A percentile compares a stretch with the other conserved stretches of the same genome.
Conservation (phyloP, 2,888 invertebrate species). For the Torymus tubicola region DNA sequence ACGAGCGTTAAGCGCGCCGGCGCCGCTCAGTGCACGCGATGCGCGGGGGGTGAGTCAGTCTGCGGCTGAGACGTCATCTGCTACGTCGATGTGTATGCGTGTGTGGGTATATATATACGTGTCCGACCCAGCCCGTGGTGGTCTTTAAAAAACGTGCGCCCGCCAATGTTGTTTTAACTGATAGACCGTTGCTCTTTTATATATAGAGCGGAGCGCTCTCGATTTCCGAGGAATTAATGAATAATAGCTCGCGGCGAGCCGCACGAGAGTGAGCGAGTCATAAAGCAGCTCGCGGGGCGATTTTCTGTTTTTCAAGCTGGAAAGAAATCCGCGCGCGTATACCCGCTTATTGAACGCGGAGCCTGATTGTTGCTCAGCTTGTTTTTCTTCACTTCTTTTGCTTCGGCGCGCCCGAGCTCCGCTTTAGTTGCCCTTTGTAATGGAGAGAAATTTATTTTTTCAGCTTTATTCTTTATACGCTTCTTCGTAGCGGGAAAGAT, state of each 20-base stretch:
- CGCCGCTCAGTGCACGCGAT: background rate
- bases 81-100: background rate
- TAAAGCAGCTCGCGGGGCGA: slow-evolving; percentile 43
- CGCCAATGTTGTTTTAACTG: slow-evolving; percentile 54
- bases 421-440: no score
- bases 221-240: slow-evolving; percentile 54
- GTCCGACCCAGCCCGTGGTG: background rate
- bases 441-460: no score
- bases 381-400: background rate
- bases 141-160: slow-evolving; percentile 24
- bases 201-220: background rate
- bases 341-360: background rate
- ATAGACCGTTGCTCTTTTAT: slow-evolving; percentile 49
- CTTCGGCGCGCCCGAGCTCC: no score
- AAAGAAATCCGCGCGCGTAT: slow-evolving; percentile 37
- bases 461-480: no score
- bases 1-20: background rate
- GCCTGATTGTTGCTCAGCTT: background rate
- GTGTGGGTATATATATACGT: no score
- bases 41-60: slow-evolving; percentile 26
- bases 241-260: slow-evolving; percentile 48
- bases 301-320: slow-evolving; percentile 41
- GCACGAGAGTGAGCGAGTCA: slow-evolving; percentile 10
- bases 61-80: slow-evolving; percentile 46
- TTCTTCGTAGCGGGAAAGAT: no score